Percentiles rank a stretch among this genome's conserved stretches.
phyloP scores from a whole-genome alignment of 1,140 invertebrate genomes.

The Drosophila tristis region DNA sequence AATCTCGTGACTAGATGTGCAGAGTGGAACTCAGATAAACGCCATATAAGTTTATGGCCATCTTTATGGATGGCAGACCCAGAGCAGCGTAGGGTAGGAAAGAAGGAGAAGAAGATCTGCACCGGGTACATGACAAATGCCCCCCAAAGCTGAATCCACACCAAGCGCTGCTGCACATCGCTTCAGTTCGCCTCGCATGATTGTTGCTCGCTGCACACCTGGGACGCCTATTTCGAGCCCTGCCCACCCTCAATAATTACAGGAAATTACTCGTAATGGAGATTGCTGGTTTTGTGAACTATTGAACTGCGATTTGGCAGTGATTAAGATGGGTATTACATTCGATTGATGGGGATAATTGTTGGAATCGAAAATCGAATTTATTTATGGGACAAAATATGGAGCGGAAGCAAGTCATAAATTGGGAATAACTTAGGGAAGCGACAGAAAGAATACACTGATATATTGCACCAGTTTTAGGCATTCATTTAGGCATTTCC shows the following conservation, averaged over 20 bases:
- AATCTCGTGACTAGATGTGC: constrained; percentile 35
- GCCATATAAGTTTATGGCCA: constrained; percentile 22
- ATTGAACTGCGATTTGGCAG: too few species aligned
- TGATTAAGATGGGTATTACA: too few species aligned
- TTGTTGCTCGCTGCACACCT: neutral
- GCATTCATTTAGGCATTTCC: too few species aligned
- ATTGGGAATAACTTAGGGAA: too few species aligned
- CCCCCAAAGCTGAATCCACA: too few species aligned
- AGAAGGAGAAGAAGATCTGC: neutral
- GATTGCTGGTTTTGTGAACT: constrained; percentile 8
- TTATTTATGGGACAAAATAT: too few species aligned
- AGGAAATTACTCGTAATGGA: constrained; percentile 20
- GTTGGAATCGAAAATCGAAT: too few species aligned
- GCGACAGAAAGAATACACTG: too few species aligned
- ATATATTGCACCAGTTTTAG: too few species aligned
- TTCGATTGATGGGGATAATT: too few species aligned
- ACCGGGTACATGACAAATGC: constrained; percentile 3
- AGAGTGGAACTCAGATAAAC: constrained; percentile 27
- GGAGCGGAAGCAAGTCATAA: too few species aligned
- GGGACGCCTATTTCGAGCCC: constrained; percentile 36
- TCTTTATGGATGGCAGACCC: constrained; percentile 39
- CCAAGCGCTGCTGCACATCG: neutral
- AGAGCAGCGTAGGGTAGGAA: neutral
- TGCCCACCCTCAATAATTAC: constrained; percentile 8
- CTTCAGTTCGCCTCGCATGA: too few species aligned